Evolutionary conservation across 1,140 invertebrate genomes (phyloP), one percentile per base, ranked within the genome.

Genomic region (Drosophila triauraria): DNA sequence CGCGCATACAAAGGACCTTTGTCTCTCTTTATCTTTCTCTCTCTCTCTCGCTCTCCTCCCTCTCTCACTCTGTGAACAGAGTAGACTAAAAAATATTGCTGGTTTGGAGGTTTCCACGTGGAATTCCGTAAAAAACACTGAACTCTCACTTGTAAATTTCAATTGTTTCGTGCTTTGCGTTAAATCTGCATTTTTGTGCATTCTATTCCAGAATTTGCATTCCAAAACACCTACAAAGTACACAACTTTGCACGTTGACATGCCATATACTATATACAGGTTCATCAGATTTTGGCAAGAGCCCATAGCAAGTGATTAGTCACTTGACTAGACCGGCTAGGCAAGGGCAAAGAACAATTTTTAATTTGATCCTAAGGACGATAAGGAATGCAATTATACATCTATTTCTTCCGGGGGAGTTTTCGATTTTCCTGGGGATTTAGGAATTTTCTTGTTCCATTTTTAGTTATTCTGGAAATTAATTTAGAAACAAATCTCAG

Each of bases 111-210:
- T 40, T 42, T 80, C 60, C 84, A 87, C 84, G 84, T 87, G 84
- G 72, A 88, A 64, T 68, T 58, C 64, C 63, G 43, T 58, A 38
- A 9, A 57, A 74, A 57, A 69, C 40, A 62, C 38, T 46, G 58
- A 68, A 62, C 72, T 72, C 56, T 43, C 53, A 10, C 53, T 59
- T 82, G 69, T 30, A 46, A 82, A 74, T 82, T 61, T 44, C 59
- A 51, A 58, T 62, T 75, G 61, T 62, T 77, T 13, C 51, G 69
- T 74, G 50, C 40, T 47, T 42, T 32, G 27, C 50, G 23, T 0
- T 25, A 68, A 86, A 72, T 71, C 58, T 63, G 63, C 74, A 85
- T 85, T 67, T 85, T 71, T 69, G 74, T 68, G 78, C 68, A 82
- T 79, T 75, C 30, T 27, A 58, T 54, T 35, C 35, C 35, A 23